A percentile compares a stretch with the other conserved stretches of the same genome.
phyloP scores from a whole-genome alignment of 2,797 vertebrate species.

The Sebastes minor region DNA sequence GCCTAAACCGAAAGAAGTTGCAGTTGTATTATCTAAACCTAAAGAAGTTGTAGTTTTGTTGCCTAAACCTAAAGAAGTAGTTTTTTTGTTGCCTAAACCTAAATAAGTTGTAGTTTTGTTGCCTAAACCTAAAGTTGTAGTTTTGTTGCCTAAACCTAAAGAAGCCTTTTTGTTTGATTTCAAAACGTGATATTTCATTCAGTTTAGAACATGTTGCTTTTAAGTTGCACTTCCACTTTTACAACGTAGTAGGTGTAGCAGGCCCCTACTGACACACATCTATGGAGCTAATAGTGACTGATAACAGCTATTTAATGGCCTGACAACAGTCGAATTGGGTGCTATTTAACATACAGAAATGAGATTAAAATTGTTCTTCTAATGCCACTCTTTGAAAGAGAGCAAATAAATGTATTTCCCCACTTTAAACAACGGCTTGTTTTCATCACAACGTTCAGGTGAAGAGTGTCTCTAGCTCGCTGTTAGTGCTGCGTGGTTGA shows the following conservation, averaged over 20 bases:
- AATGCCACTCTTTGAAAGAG: rapidly evolving
- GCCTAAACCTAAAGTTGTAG: rapidly evolving
- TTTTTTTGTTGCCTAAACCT: too few relatives aligned
- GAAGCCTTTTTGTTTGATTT: too few relatives aligned
- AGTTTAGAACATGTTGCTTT: too few relatives aligned
- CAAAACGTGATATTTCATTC: too few relatives aligned
- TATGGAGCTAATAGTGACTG: too few relatives aligned
- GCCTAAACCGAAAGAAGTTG: too few relatives aligned
- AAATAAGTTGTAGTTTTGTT: too few relatives aligned
- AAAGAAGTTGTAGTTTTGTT: too few relatives aligned
- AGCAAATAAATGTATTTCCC: not conserved
- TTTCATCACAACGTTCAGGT: not conserved
- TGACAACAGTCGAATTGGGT: rapidly evolving
- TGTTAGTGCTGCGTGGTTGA: not conserved
- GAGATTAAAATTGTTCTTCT: not conserved
- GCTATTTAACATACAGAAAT: not conserved
- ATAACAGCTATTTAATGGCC: too few relatives aligned
- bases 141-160: too few relatives aligned
- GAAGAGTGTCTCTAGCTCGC: not conserved
- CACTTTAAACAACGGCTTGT: not conserved
- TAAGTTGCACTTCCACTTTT: too few relatives aligned
- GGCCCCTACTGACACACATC: rapidly evolving
- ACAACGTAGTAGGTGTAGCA: rapidly evolving
- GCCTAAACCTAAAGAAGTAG: too few relatives aligned
- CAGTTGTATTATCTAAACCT: rapidly evolving